phyloP scores from a whole-genome alignment of 2,113 vertebrate genomes.

The Urocynchramus pylzowi region DNA sequence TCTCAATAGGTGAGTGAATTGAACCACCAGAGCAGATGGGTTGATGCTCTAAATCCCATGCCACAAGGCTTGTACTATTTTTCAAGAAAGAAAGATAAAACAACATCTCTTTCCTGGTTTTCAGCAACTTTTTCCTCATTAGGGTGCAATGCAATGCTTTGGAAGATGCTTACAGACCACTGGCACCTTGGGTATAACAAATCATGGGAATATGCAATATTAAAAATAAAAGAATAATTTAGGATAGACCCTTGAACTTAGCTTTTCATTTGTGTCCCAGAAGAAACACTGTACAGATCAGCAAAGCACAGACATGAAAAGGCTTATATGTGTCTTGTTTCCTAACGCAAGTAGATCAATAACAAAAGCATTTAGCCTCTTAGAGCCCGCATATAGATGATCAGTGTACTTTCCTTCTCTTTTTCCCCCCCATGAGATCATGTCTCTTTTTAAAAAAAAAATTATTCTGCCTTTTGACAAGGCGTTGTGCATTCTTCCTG shows the following conservation, averaged over 20 bases:
- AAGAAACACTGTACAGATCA: not conserved
- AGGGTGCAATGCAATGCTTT: not conserved
- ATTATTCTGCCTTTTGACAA: conserved; percentile 16
- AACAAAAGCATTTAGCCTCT: not conserved
- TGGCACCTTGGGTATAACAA: not conserved
- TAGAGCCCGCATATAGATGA: not conserved
- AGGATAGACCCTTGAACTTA: not conserved
- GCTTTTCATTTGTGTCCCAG: not conserved
- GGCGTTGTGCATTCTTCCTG: conserved; percentile 15
- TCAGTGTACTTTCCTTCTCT: not conserved
- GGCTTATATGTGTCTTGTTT: not conserved
- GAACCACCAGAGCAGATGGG: conserved; percentile 1
- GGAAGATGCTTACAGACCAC: not conserved
- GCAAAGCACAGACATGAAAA: not conserved
- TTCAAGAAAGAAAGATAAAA: not conserved
- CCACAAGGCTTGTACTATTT: not conserved
- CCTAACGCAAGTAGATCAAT: not conserved
- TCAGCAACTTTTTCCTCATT: not conserved
- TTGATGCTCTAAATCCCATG: not conserved
- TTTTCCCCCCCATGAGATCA: not conserved
- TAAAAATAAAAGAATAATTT: not conserved
- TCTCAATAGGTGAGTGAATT: not conserved
- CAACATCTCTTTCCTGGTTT: not conserved
- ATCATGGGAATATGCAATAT: not conserved
- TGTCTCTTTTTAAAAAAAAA: not conserved